Evolutionary conservation across 1,140 invertebrate genomes (phyloP), one percentile per base, ranked within the genome.

Genomic region (Drosophila suzukii): DNA sequence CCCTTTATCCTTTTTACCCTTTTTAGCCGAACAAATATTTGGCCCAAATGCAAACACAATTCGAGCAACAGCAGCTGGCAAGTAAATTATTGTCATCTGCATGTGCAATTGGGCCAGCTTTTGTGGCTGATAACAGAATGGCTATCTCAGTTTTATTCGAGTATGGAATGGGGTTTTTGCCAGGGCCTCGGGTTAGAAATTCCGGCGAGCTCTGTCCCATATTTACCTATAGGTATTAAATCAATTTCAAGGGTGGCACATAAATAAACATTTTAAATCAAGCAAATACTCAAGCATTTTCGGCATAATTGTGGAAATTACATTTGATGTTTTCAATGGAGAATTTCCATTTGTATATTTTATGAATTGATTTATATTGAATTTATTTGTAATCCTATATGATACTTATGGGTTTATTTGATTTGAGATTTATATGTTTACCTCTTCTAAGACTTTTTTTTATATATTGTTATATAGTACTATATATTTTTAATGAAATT

Each of bases 11-110:
- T 24, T 50, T 20, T 15, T 17, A 6, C 17, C 4, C 32, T 30
- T 15, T 17, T 46, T 70, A 63, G 62, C 78, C 60, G 66, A 56
- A 39, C 77, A 80, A 80, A 80, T 75, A 80, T 80, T 75, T 78
- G 77, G 44, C 53, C 65, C 77, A 61, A 63, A 51, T 54, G 78
- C 73, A 81, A 81, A 81, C 78, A 80, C 53, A 66, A 60, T 81
- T 59, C 50, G 51, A 20, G 30, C 55, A 60, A 47, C 56, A 47
- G 53, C 53, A 47, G 46, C n/a, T 17, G 43, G 53, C 56, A 50
- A 57, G 44, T 59, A 61, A 55, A 62, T 67, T 66, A 66, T 67
- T 66, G 44, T 49, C 60, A 65, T 65, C 15, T 49, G 24, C 39
- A 63, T 60, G 13, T 63, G 30, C 60, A 49, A 39, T 65, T 66